These are phyloP conservation scores for Athene noctua DNA, from an alignment of 2,113 vertebrate species.

Conservation along the genomic window DNA sequence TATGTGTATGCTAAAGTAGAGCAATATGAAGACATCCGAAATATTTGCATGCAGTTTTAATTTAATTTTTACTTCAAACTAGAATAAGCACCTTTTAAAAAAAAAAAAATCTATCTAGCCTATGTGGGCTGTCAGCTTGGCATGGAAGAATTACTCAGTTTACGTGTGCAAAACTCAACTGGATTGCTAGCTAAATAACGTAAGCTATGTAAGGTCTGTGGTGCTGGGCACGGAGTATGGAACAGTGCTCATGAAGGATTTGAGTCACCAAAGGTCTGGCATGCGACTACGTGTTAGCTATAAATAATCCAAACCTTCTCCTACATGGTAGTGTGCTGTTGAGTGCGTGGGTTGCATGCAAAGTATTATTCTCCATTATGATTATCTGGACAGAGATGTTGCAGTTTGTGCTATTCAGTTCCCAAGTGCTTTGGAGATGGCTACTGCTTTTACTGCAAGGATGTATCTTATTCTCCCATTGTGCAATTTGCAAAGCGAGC, in stretches of 20 bases:
- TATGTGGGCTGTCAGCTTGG: not conserved
- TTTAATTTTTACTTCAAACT: not conserved
- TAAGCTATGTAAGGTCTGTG: not conserved
- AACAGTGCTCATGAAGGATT: not conserved
- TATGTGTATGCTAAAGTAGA: not conserved
- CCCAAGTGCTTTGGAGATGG: not conserved
- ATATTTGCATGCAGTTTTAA: not conserved
- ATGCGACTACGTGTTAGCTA: not conserved
- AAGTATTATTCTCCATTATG: not conserved
- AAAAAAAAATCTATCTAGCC: not conserved
- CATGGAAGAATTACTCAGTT: not conserved
- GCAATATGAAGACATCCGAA: not conserved
- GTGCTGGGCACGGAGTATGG: not conserved
- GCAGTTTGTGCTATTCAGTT: not conserved
- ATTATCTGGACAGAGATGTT: not conserved
- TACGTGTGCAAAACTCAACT: not conserved
- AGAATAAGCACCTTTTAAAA: not conserved
- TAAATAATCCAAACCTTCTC: not conserved
- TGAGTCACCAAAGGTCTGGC: not conserved
- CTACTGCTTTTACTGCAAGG: not conserved
- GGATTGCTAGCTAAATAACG: not conserved
- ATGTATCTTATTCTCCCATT: not conserved
- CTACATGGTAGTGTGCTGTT: not conserved
- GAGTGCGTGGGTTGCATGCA: not conserved
- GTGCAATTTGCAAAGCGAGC: not conserved